A percentile compares a stretch with the other conserved stretches of the same genome.
These are phyloP conservation scores for Gymnoscopelus microlampas DNA, from an alignment of 2,797 vertebrate genomes.

Conservation along the genomic window DNA sequence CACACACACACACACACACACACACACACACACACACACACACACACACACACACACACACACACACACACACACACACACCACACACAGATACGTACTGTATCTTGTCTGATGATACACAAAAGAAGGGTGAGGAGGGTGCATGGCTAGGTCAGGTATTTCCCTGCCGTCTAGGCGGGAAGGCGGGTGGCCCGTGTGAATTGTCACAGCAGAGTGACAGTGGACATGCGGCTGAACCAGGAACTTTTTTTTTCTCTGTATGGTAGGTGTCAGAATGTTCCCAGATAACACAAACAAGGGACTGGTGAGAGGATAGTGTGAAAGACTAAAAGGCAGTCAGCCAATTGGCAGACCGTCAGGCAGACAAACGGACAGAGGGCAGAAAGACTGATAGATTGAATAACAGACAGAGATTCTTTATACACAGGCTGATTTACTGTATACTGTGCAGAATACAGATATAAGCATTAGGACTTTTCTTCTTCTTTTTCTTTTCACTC, in stretches of 20 bases:
- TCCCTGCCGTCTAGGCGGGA: slow-evolving; percentile 22
- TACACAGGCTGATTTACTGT: background rate
- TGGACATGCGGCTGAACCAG: slow-evolving; percentile 34
- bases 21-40: background rate
- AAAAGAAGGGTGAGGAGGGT: background rate
- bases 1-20: background rate
- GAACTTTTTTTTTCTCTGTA: slow-evolving; percentile 58
- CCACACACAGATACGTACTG: background rate
- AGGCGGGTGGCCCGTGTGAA: slow-evolving; percentile 55
- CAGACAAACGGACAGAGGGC: background rate
- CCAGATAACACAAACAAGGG: slow-evolving; percentile 68
- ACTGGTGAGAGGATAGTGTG: slow-evolving; percentile 15
- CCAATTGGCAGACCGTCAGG: slow-evolving; percentile 11
- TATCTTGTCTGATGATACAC: background rate
- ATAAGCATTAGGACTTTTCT: background rate
- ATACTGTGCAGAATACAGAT: too few relatives aligned
- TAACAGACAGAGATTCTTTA: background rate
- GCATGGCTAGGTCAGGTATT: background rate
- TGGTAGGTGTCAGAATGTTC: slow-evolving; percentile 68
- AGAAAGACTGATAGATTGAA: background rate
- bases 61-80: background rate
- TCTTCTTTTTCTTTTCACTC: background rate
- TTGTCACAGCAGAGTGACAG: slow-evolving; percentile 64
- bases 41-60: background rate
- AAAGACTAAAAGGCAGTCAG: slow-evolving; percentile 18